Evolutionary conservation across 1,140 invertebrate genomes (phyloP).

Genomic region (Tetramorium simillimum): DNA sequence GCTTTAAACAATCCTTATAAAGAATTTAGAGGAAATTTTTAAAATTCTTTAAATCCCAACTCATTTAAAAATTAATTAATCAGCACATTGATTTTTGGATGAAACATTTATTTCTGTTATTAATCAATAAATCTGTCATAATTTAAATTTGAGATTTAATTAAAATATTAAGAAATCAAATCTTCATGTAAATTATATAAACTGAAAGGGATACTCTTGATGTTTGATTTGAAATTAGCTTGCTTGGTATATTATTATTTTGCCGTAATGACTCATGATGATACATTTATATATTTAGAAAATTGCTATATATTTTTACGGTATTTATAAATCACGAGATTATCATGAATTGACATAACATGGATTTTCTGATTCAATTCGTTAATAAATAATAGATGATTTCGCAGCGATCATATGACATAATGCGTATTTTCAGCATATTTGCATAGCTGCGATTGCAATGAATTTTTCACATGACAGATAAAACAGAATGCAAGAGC

Average conservation of each 20-base stretch:
- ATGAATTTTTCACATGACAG: constrained; percentile 48
- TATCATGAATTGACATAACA: too few species aligned
- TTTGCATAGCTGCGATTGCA: constrained; percentile 25
- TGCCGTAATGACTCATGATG: not conserved
- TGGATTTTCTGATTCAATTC: not conserved
- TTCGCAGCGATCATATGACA: not conserved
- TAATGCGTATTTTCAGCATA: constrained; percentile 45
- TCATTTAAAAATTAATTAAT: not conserved
- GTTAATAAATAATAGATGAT: not conserved
- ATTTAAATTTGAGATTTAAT: constrained; percentile 13
- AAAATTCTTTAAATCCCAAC: not conserved
- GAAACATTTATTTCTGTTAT: not conserved
- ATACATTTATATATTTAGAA: constrained; percentile 14
- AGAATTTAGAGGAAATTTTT: not conserved
- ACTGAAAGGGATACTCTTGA: not conserved
- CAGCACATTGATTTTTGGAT: not conserved
- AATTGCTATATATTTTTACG: not conserved
- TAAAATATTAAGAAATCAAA: not conserved
- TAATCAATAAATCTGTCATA: not conserved
- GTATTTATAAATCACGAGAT: not conserved
- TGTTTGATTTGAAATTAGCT: not conserved
- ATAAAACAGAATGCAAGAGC: not conserved
- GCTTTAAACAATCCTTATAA: not conserved
- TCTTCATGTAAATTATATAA: not conserved
- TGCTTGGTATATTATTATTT: too few species aligned